Evolutionary conservation across 2,113 vertebrate genomes (phyloP), one percentile per base, ranked within the genome.

Genomic region (Catharus bicknelli): DNA sequence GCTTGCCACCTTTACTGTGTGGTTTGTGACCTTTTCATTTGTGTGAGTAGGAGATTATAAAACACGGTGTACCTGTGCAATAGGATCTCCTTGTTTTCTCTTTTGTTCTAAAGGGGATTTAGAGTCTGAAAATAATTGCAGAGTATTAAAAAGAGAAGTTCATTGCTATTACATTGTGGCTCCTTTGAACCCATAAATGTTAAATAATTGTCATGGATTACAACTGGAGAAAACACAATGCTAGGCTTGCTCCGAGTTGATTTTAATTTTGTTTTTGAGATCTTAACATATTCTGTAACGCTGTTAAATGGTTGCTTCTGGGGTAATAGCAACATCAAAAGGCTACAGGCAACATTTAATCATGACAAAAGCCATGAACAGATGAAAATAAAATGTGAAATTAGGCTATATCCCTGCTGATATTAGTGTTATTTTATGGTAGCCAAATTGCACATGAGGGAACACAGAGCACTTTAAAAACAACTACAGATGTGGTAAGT

Each of bases 121-220:
- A 62, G 30, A 51, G 7, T 43, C 40, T 90, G 40, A 72, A 80
- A 86, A 27, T 10, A 81, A 58, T 34, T 16, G 17, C 11, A 32
- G 40, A 36, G 8, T 51, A 59, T n/a, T 45, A 74, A 86, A 74
- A 88, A n/a, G 18, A 27, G 21, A 81, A 14, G 34, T 59, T 63
- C 1, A 2, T 21, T 85, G 20, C 48, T 2, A 1, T 51, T 73
- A 29, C 4, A 1, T 16, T 27, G 17, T 63, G 42, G 5, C 23
- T 87, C 2, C 45, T 87, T 57, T 83, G 30, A 57, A 76, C 27
- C 20, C 8, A 1, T 79, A 75, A 78, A 67, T 47, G 14, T 12
- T 61, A 69, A 73, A 76, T 76, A 6, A 29, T 43, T 75, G 58
- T 72, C 23, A 36, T 58, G 32, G 25, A 32, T 54, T 90, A 82